Base-by-base conservation (phyloP, 2,113 vertebrate species). In the Gallinago undulata region DNA sequence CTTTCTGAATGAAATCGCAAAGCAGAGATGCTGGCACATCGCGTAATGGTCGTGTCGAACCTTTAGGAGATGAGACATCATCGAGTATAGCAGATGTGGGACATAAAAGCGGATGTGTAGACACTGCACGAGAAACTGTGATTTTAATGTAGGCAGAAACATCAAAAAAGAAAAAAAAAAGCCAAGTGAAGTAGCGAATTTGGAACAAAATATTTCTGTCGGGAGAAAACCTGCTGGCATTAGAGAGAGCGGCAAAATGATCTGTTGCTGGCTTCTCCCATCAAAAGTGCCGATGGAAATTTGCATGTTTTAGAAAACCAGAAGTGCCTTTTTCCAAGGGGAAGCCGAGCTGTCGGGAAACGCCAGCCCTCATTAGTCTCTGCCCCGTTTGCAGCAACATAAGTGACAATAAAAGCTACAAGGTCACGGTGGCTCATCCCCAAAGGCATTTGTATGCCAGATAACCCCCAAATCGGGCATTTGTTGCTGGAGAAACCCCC, bases 381-480 rank as follows among this genome's bases (percentile, higher is more conserved):
- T 19, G 50, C 28, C 59, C 27, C 33, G 1, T 64, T 19, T 63
- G 56, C 73, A 43, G 73, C 30, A 9, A 7, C 14, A 2, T 1
- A 14, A 75, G 87, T 13, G 83, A n/a, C 76, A 89, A 17, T 11
- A 43, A 93, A 89, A 90, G 22, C 50, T 25, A 4, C 64, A 10
- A 51, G 68, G 86, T 43, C 47, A 22, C 1, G 2, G 85, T 35
- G 57, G 67, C 48, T 82, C 1, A 0, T 79, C 33, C 53, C 63
- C 41, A 28, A 8, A 45, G 28, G 12, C 19, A 8, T 51, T 43
- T 53, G 43, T 3, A 35, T 51, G 30, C 11, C 76, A 72, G 11
- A 21, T 6, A 87, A 75, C 23, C 43, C 57, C 13, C 0, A 2
- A 45, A 33, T 4, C 0, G 2, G 88, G n/a, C 0, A 3, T 57